Evolutionary conservation across 1,140 invertebrate genomes (phyloP).

Genomic region (Seison nebaliae): DNA sequence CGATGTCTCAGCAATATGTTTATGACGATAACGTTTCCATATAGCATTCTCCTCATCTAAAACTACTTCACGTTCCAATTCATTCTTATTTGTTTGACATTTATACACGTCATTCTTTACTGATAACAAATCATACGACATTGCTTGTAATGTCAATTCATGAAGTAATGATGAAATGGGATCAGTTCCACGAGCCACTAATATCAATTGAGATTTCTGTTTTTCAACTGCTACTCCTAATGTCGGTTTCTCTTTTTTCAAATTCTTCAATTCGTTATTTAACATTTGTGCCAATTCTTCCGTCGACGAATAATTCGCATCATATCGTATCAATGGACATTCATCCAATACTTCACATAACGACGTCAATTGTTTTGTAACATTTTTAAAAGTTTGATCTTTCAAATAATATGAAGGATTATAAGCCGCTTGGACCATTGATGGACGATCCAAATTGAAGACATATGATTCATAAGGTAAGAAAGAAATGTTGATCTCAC

Average conservation of each 20-base stretch:
- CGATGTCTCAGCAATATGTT: slow-evolving; percentile 64
- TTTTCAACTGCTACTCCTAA: slow-evolving; percentile 37
- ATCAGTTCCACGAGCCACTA: slow-evolving; percentile 90
- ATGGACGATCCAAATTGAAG: slow-evolving; percentile 74
- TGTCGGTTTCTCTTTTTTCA: too few species aligned
- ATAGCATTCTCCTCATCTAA: slow-evolving; percentile 95
- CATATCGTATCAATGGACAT: slow-evolving; percentile 86
- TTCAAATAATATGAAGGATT: slow-evolving; percentile 47
- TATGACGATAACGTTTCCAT: slow-evolving; percentile 84
- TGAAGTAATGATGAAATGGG: slow-evolving; percentile 82
- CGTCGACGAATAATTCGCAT: slow-evolving; percentile 99
- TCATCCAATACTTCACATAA: slow-evolving; percentile 94
- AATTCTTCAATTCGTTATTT: too few species aligned
- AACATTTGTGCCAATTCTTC: slow-evolving; percentile 50
- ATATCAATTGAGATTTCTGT: slow-evolving; percentile 70
- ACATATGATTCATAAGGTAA: slow-evolving; percentile 75
- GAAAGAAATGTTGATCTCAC: slow-evolving; percentile 85
- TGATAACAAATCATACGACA: slow-evolving; percentile 87
- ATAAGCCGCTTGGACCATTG: slow-evolving; percentile 85
- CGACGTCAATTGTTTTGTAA: slow-evolving; percentile 90
- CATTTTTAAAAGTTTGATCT: slow-evolving; percentile 36
- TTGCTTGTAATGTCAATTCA: slow-evolving; percentile 89
- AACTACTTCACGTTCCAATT: slow-evolving; percentile 56
- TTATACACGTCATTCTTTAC: slow-evolving; percentile 98
- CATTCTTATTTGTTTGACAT: slow-evolving; percentile 26